Percentiles rank a stretch among this genome's conserved stretches.
phyloP scores from a whole-genome alignment of 2,113 vertebrate species.

The Turdus rufiventris region DNA sequence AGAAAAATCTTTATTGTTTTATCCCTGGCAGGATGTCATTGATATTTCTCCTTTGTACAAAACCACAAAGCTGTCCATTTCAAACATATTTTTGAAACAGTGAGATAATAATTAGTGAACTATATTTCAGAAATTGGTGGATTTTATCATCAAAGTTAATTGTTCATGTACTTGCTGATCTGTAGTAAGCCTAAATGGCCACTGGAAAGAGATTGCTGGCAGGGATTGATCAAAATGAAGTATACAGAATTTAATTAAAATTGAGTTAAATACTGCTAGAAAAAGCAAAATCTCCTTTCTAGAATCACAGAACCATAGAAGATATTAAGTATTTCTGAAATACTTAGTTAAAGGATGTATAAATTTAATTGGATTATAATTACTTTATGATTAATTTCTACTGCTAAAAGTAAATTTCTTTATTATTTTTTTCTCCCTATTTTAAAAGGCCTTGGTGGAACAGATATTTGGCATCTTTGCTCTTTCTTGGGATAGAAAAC shows the following conservation, averaged over 20 bases:
- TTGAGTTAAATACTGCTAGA: background rate
- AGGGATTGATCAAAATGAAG: background rate
- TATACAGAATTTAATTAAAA: conserved; percentile 7
- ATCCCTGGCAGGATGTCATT: background rate
- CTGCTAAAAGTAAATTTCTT: background rate
- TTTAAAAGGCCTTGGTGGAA: background rate
- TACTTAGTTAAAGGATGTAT: background rate
- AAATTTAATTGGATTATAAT: background rate
- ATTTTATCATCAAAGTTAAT: conserved; percentile 25
- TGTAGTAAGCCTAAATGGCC: background rate
- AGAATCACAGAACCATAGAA: background rate
- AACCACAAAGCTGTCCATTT: conserved; percentile 44
- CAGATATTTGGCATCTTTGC: background rate
- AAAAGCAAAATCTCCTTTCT: background rate
- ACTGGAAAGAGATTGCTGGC: background rate
- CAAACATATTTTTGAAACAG: conserved; percentile 33
- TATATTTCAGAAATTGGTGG: conserved; percentile 6
- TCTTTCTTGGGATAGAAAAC: background rate
- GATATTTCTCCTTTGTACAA: conserved; percentile 20
- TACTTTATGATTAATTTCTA: background rate
- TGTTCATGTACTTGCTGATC: background rate
- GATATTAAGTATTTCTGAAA: background rate
- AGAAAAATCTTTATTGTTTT: conserved; percentile 22
- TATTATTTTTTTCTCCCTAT: background rate
- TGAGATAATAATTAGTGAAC: background rate